A percentile compares a stretch with the other conserved stretches of the same genome.
Conservation (phyloP, 2,797 vertebrate genomes). For the Aldrovandia affinis region DNA sequence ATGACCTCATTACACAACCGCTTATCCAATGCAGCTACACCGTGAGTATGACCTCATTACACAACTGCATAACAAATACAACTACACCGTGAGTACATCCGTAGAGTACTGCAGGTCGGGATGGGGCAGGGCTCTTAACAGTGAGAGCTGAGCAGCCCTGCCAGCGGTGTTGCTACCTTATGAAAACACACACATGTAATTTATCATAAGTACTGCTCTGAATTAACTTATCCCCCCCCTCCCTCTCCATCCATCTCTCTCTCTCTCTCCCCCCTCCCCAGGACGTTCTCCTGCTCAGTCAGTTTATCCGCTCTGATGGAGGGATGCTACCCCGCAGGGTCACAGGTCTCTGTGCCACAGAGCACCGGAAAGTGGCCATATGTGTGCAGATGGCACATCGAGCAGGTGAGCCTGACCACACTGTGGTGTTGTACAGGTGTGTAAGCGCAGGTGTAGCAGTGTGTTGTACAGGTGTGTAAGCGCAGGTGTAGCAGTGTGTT, state of each 20-base stretch:
- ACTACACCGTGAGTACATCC: neutral
- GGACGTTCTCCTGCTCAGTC: slow-evolving; percentile 92
- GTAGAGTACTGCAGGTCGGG: no score
- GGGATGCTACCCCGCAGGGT: slow-evolving; percentile 86
- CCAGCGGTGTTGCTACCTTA: no score
- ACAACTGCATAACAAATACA: neutral
- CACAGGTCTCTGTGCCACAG: slow-evolving; percentile 89
- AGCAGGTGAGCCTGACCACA: slow-evolving; percentile 76
- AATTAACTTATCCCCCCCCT: neutral
- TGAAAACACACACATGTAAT: no score
- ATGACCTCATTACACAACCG: neutral
- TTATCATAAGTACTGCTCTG: no score
- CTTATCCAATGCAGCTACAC: slow-evolving; percentile 86
- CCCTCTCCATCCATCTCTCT: neutral
- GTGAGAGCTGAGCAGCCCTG: no score
- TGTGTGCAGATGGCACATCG: slow-evolving; percentile 98
- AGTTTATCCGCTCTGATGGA: slow-evolving; percentile 92
- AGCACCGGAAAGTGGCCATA: slow-evolving; percentile 84
- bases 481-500: no score
- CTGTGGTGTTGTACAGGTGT: no score
- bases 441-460: no score
- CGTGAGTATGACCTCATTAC: slow-evolving; percentile 61
- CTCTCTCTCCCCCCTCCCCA: slow-evolving; percentile 49
- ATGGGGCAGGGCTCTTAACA: no score
- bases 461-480: no score